Base-by-base conservation (phyloP, 2,888 invertebrate genomes). In the Deilephila elpenor region DNA sequence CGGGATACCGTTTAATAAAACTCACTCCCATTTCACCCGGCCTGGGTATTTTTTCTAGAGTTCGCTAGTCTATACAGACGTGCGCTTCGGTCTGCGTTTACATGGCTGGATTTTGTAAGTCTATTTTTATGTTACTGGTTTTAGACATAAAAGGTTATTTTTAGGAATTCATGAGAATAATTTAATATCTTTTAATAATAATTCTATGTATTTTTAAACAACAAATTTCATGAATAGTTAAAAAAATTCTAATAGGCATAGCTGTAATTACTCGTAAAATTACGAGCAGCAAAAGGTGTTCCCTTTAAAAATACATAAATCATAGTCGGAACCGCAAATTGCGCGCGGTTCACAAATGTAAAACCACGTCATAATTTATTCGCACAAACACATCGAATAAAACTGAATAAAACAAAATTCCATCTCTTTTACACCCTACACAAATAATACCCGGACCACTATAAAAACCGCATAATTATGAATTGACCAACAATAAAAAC, bases 1-100 rank as follows among this genome's bases (percentile, higher is more conserved):
- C 78, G 77, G 77, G 74, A 74, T 78, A 73, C 80, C 82, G 81
- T 85, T 85, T 82, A 84, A 82, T 85, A 85, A 84, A 83, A 83
- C 72, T 78, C 80, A 83, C 79, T 81, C 14, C 67, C 67, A 67
- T 67, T 67, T 51, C 78, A 78, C 79, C 77, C 74, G 74, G 75
- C 74, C 76, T 74, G 75, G 76, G 80, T 79, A 75, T 79, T 76
- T 67, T 67, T 67, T 67, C n/a, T 67, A 44, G 20, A 44, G 67
- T 25, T 25, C 5, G 25, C 44, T 29, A 44, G 44, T 7, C 37
- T 37, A 7, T 37, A 11, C 44, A 67, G 51, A 51, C 25, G 3
- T 51, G 5, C 44, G 44, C 44, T 44, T 44, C 44, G 3, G 44
- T 44, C 11, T 44, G 44, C 44, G 44, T 44, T 44, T 44, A 44